Evolutionary conservation across 2,797 vertebrate genomes (phyloP), one percentile per base, ranked within the genome.

Genomic region (Syngnathus rostellatus): DNA sequence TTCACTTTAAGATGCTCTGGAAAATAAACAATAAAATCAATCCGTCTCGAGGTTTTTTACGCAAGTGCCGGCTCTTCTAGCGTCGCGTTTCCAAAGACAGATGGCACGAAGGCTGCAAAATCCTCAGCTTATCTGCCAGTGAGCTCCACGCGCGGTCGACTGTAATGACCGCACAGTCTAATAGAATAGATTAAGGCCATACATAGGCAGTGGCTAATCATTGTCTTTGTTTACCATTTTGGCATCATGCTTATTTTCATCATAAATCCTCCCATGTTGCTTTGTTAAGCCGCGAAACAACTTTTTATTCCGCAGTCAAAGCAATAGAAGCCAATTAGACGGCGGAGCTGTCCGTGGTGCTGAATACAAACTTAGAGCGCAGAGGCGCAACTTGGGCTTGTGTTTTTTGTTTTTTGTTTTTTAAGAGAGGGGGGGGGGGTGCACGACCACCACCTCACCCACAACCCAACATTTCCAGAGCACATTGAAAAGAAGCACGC

Each of bases 331-430:
- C 6, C 41, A 9, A 23, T 8, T 0, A 11, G 43, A 7, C 2
- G 65, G 55, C 45, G 68, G 80, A 88, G 81, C 88, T 88, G 85
- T 88, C 86, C 85, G 64, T 25, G 89, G 90, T 92, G 76, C 90
- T 92, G 89, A 89, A 65, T 23, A n/a, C 50, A 63, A 63, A 63
- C 39, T 43, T 57, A 17, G 12, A 6, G 55, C 2, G 25, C 55
- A 8, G n/a, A 11, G 16, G 16, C 6, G 46, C n/a, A 46, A 46
- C 4, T 46, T 46, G 14, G 16, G 16, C 16, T 46, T 16, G 1
- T 14, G 17, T 46, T 46, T 50, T n/a, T 0, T 14, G 23, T 23
- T 46, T 16, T 5, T 16, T 46, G n/a, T 46, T 46, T 46, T 46
- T 11, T 2, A 0, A 4, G 3, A 31, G 31, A 10, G 11, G 8